phyloP scores from a whole-genome alignment of 2,888 invertebrate species.

The Polydrusus tereticollis region DNA sequence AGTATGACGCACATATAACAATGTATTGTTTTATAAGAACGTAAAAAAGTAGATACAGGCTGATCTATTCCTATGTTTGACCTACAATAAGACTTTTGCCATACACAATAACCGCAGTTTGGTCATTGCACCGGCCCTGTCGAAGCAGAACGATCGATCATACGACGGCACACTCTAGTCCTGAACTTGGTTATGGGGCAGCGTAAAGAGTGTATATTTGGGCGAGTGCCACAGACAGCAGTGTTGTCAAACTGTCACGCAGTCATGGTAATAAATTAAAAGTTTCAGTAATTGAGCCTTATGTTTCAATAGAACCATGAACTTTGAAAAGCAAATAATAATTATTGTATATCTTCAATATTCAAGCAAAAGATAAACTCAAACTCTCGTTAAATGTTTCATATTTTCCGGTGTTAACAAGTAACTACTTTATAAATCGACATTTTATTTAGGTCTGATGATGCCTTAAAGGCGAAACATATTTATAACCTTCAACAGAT shows the following conservation, averaged over 20 bases:
- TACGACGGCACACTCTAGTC: slow-evolving; percentile 48
- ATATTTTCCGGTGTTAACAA: too few species aligned
- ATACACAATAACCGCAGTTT: not conserved
- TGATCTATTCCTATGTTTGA: slow-evolving; percentile 3
- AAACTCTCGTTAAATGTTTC: too few species aligned
- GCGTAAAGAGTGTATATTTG: not conserved
- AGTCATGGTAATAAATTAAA: not conserved
- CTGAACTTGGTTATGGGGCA: slow-evolving; percentile 49
- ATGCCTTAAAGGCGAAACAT: too few species aligned
- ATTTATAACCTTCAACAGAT: too few species aligned
- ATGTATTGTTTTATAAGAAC: too few species aligned
- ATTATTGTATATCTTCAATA: not conserved
- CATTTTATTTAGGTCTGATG: too few species aligned
- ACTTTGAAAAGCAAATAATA: not conserved
- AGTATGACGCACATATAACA: too few species aligned
- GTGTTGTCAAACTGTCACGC: not conserved
- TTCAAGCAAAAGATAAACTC: too few species aligned
- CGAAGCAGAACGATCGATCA: slow-evolving; percentile 22
- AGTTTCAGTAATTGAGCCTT: not conserved
- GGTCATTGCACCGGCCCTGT: slow-evolving; percentile 35
- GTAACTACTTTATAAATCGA: too few species aligned
- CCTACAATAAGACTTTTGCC: slow-evolving; percentile 4
- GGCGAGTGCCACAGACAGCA: slow-evolving; percentile 11
- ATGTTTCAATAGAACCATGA: not conserved
- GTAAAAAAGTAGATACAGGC: too few species aligned